A percentile compares a stretch with the other conserved stretches of the same genome.
Conservation (phyloP, 2,113 vertebrate species). For the Rhea pennata region DNA sequence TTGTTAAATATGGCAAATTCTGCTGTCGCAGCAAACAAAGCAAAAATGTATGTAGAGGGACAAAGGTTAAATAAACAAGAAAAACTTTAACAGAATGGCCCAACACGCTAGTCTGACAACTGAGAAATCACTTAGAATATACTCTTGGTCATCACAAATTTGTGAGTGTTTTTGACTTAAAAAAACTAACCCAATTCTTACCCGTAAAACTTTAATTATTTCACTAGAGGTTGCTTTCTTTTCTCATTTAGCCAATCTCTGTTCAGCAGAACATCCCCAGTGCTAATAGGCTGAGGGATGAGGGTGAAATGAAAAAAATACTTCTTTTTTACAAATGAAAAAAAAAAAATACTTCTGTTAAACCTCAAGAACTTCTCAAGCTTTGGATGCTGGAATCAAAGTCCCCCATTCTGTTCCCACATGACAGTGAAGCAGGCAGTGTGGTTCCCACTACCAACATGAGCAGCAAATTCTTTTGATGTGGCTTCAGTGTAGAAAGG, state of each 20-base stretch:
- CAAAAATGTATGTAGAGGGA: fast-evolving
- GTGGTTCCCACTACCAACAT: background rate
- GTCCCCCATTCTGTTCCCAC: background rate
- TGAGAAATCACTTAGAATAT: background rate
- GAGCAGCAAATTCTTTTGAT: background rate
- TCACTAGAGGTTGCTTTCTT: background rate
- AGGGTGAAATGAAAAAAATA: background rate
- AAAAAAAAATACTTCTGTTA: background rate
- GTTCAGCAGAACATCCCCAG: background rate
- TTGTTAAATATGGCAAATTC: background rate
- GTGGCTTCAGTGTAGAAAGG: background rate
- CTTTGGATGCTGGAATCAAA: background rate
- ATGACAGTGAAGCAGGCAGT: fast-evolving
- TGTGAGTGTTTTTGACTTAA: background rate
- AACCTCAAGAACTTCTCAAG: background rate
- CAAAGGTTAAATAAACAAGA: background rate
- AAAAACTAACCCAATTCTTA: background rate
- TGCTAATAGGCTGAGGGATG: background rate
- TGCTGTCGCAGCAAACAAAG: background rate
- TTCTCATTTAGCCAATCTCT: background rate
- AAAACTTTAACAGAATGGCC: background rate
- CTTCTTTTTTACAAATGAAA: background rate
- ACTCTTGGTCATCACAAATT: background rate
- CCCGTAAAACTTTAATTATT: background rate
- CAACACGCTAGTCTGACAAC: background rate